phyloP scores from a whole-genome alignment of 2,113 vertebrate species.

The Vulpes ferrilata region DNA sequence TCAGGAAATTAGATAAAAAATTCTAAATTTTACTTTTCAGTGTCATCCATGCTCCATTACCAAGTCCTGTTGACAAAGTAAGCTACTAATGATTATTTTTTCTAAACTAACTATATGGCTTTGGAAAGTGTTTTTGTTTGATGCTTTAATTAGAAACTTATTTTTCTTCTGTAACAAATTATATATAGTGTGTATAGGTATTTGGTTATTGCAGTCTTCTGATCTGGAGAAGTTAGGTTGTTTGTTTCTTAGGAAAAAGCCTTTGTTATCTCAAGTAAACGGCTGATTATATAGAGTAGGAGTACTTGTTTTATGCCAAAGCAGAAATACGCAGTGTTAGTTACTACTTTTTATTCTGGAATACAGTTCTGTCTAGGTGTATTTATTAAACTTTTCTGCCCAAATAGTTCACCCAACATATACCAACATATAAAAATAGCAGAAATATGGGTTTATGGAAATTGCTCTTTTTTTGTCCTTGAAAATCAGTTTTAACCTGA shows the following conservation, averaged over 20 bases:
- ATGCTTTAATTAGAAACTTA: conserved; percentile 29
- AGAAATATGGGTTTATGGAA: conserved; percentile 12
- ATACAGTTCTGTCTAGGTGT: conserved; percentile 8
- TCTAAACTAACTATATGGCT: conserved; percentile 15
- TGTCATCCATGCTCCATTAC: conserved; percentile 97
- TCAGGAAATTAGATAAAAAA: conserved; percentile 81
- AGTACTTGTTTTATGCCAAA: not conserved
- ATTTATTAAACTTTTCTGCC: conserved; percentile 1
- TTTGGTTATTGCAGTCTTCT: conserved; percentile 38
- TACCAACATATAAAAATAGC: not conserved
- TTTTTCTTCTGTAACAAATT: conserved; percentile 65
- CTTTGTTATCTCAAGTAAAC: conserved; percentile 19
- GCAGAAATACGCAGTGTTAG: conserved; percentile 3
- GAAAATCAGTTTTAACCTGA: conserved; percentile 36
- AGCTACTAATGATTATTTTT: conserved; percentile 80
- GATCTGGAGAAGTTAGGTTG: conserved; percentile 19
- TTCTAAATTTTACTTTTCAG: conserved; percentile 88
- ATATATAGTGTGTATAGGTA: not conserved
- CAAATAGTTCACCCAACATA: conserved; percentile 5
- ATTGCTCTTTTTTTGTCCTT: conserved; percentile 42
- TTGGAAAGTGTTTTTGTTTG: conserved; percentile 53
- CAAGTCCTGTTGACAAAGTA: conserved; percentile 99
- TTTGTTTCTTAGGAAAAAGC: conserved; percentile 33
- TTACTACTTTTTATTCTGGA: conserved; percentile 54
- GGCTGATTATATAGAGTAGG: not conserved